A percentile compares a stretch with the other conserved stretches of the same genome.
These are phyloP conservation scores for Drosophila bifasciata DNA, from an alignment of 1,140 invertebrate species.

Conservation along the genomic window DNA sequence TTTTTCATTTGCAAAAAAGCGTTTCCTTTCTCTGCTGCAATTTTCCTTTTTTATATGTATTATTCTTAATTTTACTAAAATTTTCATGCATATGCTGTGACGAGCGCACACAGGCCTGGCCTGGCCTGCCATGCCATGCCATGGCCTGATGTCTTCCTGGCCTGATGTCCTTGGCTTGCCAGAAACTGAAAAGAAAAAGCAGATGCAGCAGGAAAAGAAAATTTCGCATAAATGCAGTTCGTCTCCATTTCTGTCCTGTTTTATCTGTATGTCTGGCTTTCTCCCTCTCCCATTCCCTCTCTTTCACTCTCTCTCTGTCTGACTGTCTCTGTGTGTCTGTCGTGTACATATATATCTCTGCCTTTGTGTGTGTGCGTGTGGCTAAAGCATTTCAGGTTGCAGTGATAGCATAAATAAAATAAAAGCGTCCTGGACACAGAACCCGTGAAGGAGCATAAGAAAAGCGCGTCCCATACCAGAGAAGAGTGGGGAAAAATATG, in stretches of 20 bases:
- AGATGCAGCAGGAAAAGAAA: conserved; percentile 55
- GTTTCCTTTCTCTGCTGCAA: conserved; percentile 31
- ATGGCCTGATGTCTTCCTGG: too few species aligned
- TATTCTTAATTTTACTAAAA: conserved; percentile 71
- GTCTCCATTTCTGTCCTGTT: too few species aligned
- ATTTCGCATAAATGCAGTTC: conserved; percentile 38
- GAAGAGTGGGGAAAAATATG: conserved; percentile 66
- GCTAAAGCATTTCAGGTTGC: conserved; percentile 66
- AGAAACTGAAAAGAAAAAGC: conserved; percentile 42
- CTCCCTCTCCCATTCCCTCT: not conserved
- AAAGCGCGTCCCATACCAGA: conserved; percentile 44
- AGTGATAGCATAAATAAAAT: conserved; percentile 71
- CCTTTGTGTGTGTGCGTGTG: conserved; percentile 21
- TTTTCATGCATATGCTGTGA: conserved; percentile 31
- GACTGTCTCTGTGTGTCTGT: conserved; percentile 14
- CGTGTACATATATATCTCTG: not conserved
- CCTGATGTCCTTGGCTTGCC: conserved; percentile 2
- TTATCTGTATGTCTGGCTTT: too few species aligned
- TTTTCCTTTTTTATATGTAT: conserved; percentile 59
- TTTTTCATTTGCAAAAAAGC: conserved; percentile 63
- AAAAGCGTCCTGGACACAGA: conserved; percentile 29
- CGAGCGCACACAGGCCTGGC: not conserved
- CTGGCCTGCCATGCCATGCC: conserved; percentile 1
- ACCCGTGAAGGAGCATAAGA: conserved; percentile 19
- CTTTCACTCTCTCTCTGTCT: not conserved